Percentiles rank a stretch among this genome's conserved stretches.
Evolutionary conservation across 2,888 invertebrate genomes (phyloP).

Genomic region (Lampropteryx suffumata): DNA sequence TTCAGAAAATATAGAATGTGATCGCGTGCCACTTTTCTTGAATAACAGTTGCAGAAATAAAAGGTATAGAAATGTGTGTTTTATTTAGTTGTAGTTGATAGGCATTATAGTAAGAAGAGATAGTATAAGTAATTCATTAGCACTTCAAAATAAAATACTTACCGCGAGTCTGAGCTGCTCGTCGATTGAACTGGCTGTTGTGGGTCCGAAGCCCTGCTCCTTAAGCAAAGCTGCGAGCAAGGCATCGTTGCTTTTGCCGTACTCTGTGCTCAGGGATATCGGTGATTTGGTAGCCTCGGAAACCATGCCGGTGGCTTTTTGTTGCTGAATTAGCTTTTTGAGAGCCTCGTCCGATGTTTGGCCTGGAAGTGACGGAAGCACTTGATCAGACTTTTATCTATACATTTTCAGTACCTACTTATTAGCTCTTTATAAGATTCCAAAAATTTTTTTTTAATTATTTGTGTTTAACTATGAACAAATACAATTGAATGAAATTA

Average conservation of each 20-base stretch:
- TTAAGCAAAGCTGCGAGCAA: slow-evolving; percentile 87
- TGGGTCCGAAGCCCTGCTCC: slow-evolving; percentile 88
- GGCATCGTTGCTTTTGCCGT: slow-evolving; percentile 86
- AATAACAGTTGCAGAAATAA: slow-evolving; percentile 12
- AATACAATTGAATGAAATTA: slow-evolving; percentile 31
- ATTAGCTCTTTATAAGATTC: no score
- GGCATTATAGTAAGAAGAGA: no score
- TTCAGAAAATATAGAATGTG: no score
- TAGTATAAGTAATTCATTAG: slow-evolving; percentile 6
- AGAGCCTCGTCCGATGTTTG: slow-evolving; percentile 74
- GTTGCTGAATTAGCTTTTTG: slow-evolving; percentile 63
- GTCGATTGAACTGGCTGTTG: slow-evolving; percentile 85
- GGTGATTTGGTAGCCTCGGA: slow-evolving; percentile 72
- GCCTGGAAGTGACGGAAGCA: slow-evolving; percentile 48
- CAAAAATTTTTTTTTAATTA: no score
- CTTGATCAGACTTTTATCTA: not conserved
- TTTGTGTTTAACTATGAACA: no score
- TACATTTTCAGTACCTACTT: no score
- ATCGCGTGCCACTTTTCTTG: not conserved
- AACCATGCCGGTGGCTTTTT: slow-evolving; percentile 62
- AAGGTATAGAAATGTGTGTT: no score
- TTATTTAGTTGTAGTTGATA: slow-evolving; percentile 1
- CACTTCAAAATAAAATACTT: slow-evolving; percentile 52
- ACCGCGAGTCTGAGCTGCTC: slow-evolving; percentile 83
- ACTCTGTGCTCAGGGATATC: slow-evolving; percentile 75